Percentiles rank a stretch among this genome's conserved stretches.
These are phyloP conservation scores for Diabrotica undecimpunctata DNA, from an alignment of 1,140 invertebrate genomes.

Conservation along the genomic window DNA sequence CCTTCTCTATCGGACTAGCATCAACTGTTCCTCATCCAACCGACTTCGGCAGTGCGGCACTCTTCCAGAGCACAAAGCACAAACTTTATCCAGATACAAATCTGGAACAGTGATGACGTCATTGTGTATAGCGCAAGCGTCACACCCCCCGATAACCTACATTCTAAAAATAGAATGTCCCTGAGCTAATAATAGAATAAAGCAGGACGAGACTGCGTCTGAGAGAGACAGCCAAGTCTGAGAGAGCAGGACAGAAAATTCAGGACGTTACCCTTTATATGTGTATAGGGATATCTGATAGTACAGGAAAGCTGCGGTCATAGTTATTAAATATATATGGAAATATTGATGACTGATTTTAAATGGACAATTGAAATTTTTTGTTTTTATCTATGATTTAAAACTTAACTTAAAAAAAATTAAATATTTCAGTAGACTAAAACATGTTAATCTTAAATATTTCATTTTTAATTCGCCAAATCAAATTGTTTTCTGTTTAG, in stretches of 20 bases:
- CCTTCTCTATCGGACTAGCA: neutral
- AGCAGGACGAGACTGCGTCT: constrained; percentile 36
- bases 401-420: no score
- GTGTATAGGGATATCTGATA: neutral
- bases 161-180: constrained; percentile 48
- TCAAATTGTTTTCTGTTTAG: no score
- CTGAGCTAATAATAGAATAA: constrained; percentile 47
- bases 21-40: neutral
- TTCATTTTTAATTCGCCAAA: no score
- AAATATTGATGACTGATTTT: no score
- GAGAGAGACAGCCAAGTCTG: constrained; percentile 14
- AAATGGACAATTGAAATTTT: no score
- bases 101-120: constrained; percentile 46
- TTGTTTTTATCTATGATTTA: no score
- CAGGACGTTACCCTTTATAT: constrained; percentile 39
- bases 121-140: constrained; percentile 37
- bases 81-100: constrained; percentile 20
- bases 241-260: constrained; percentile 21
- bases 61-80: constrained; percentile 5
- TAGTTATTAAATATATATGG: no score
- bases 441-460: no score
- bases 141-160: constrained; percentile 40
- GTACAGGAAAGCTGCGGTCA: neutral
- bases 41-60: constrained; percentile 18
- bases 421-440: no score